Percentiles rank a stretch among this genome's conserved stretches.
phyloP scores from a whole-genome alignment of 1,140 invertebrate species.

The Rhyacophila brunnea region DNA sequence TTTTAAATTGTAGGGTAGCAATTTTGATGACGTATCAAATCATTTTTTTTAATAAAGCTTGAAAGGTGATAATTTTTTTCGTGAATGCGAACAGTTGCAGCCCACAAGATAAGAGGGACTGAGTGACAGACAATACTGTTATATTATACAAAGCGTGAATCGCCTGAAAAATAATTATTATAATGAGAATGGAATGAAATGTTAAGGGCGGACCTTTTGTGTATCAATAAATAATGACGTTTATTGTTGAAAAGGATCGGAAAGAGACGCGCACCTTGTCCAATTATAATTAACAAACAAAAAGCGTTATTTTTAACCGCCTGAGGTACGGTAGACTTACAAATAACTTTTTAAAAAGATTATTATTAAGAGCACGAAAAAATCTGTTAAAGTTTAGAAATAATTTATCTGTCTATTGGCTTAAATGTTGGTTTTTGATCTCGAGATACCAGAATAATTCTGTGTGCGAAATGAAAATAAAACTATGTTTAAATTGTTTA shows the following conservation, averaged over 20 bases:
- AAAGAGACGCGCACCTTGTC: conserved; percentile 19
- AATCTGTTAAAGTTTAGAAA: too few relatives aligned
- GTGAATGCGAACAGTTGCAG: neutral
- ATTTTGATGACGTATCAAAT: neutral
- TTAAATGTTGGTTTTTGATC: too few relatives aligned
- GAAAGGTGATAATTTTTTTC: neutral
- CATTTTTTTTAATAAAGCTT: neutral
- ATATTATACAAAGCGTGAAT: too few relatives aligned
- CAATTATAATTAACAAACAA: conserved; percentile 12
- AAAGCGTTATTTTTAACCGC: too few relatives aligned
- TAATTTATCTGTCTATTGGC: too few relatives aligned
- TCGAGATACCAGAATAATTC: too few relatives aligned
- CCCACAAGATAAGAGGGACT: conserved; percentile 1
- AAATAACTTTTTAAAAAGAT: too few relatives aligned
- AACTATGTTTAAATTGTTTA: too few relatives aligned
- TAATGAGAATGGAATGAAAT: conserved; percentile 19
- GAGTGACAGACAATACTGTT: conserved; percentile 7
- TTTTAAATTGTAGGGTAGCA: neutral
- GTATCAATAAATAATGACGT: conserved; percentile 22
- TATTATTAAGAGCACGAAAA: too few relatives aligned
- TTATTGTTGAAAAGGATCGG: conserved; percentile 18
- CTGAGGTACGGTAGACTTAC: too few relatives aligned
- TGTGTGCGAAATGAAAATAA: too few relatives aligned
- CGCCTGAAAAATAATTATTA: conserved; percentile 4
- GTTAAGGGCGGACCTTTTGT: too few relatives aligned